Conservation (phyloP, 2,797 vertebrate species). For the Petrocephalus schoutedeni region DNA sequence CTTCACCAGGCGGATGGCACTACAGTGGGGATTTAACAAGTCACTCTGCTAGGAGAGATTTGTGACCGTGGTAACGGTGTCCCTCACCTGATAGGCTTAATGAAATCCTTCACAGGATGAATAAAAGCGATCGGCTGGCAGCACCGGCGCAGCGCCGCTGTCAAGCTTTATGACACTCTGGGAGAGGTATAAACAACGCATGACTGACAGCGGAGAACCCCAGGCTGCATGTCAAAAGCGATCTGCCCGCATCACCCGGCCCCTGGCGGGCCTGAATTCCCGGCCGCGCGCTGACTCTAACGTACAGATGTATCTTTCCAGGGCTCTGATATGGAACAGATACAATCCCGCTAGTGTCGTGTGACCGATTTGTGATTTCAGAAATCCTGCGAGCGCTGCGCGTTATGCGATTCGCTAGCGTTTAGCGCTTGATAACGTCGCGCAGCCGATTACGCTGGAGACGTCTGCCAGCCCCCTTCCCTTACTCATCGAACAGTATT, state of each 20-base stretch:
- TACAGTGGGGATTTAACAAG: neutral
- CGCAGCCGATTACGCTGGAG: neutral
- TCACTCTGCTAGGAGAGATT: neutral
- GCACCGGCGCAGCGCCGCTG: neutral
- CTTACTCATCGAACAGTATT: neutral
- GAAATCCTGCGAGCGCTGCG: neutral
- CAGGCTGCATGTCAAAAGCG: neutral
- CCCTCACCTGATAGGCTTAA: conserved; percentile 21
- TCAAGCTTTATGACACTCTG: neutral
- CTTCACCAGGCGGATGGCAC: neutral
- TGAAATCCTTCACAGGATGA: neutral
- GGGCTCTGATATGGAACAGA: neutral
- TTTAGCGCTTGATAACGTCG: neutral
- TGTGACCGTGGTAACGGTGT: neutral
- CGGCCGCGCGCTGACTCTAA: neutral
- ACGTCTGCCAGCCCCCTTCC: neutral
- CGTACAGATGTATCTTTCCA: neutral
- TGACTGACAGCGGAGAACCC: neutral
- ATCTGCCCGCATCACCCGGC: neutral
- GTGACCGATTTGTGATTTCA: neutral
- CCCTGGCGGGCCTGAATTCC: neutral
- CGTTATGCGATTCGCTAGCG: neutral
- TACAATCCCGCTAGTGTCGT: neutral
- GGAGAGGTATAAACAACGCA: neutral
- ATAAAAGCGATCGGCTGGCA: neutral